A percentile compares a stretch with the other conserved stretches of the same genome.
phyloP scores from a whole-genome alignment of 2,797 vertebrate genomes.

The Pangasius mekongensis region DNA sequence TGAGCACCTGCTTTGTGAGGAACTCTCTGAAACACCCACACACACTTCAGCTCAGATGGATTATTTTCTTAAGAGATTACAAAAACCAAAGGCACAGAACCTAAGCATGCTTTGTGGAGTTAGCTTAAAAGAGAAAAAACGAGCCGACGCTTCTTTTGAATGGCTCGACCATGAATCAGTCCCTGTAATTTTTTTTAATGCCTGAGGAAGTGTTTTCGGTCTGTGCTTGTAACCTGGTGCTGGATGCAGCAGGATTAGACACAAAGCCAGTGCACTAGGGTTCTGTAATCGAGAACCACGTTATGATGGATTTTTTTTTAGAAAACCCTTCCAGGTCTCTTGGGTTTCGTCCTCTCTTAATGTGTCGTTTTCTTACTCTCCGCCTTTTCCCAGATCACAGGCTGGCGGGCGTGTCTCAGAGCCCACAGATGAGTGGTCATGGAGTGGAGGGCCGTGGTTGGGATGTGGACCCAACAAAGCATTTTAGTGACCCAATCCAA shows the following conservation, averaged over 20 bases:
- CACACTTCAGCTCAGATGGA: slow-evolving; percentile 23
- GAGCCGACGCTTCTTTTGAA: slow-evolving; percentile 8
- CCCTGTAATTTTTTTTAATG: slow-evolving; percentile 17
- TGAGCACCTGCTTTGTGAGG: slow-evolving; percentile 13
- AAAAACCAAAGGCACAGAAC: slow-evolving; percentile 20
- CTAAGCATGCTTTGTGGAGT: slow-evolving; percentile 1
- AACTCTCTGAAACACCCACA: slow-evolving; percentile 11
- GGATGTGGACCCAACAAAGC: not conserved
- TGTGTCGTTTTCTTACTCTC: not conserved
- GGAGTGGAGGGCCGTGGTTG: not conserved
- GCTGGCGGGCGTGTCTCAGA: not conserved
- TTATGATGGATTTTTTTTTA: slow-evolving; percentile 62
- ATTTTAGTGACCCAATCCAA: not conserved
- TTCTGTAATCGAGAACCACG: slow-evolving; percentile 57
- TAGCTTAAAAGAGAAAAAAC: not conserved
- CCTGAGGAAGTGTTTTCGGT: slow-evolving; percentile 51
- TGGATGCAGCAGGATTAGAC: slow-evolving; percentile 78
- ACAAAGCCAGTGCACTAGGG: slow-evolving; percentile 62
- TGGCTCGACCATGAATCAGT: slow-evolving; percentile 15
- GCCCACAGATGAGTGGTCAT: not conserved
- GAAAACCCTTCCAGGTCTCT: slow-evolving; percentile 56
- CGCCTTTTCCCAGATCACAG: not conserved
- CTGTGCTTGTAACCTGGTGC: slow-evolving; percentile 73
- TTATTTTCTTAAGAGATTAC: slow-evolving; percentile 45
- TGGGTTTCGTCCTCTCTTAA: not conserved